Conservation (phyloP, 2,797 vertebrate species). For the Pangasius sanitwongsei region DNA sequence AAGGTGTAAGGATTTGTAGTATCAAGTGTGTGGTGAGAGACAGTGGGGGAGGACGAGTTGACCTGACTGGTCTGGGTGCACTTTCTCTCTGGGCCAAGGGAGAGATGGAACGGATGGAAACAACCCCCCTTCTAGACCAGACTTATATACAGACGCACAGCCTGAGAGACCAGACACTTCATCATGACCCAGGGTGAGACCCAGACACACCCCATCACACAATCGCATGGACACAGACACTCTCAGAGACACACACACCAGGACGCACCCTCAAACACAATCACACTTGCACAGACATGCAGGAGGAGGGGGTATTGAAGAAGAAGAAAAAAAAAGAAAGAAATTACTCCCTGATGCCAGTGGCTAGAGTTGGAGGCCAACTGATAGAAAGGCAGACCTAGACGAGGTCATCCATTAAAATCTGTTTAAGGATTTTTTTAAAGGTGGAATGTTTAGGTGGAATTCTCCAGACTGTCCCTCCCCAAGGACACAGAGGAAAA, state of each 20-base stretch:
- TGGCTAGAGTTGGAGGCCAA: conserved; percentile 37
- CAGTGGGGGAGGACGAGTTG: conserved; percentile 29
- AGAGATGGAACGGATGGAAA: conserved; percentile 36
- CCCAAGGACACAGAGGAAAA: conserved; percentile 59
- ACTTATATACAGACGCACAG: conserved; percentile 55
- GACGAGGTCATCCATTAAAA: conserved; percentile 44
- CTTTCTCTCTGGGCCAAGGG: conserved; percentile 28
- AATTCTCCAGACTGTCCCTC: conserved; percentile 34
- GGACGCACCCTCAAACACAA: conserved; percentile 52
- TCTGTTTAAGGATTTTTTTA: conserved; percentile 36
- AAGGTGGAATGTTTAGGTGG: conserved; percentile 48
- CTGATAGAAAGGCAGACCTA: conserved; percentile 48
- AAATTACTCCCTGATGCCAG: conserved; percentile 28
- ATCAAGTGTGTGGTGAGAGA: conserved; percentile 10
- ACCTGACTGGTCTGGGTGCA: conserved; percentile 45
- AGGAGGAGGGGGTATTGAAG: conserved; percentile 21
- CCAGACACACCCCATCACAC: conserved; percentile 57
- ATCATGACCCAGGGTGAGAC: conserved; percentile 56
- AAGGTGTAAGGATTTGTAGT: conserved; percentile 1
- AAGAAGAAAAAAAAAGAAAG: background rate
- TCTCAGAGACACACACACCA: conserved; percentile 51
- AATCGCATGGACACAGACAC: conserved; percentile 57
- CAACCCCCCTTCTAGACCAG: conserved; percentile 42
- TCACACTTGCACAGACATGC: conserved; percentile 53
- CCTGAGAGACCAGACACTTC: conserved; percentile 59